phyloP scores from a whole-genome alignment of 1,140 invertebrate species.

The Drosophila sproati region DNA sequence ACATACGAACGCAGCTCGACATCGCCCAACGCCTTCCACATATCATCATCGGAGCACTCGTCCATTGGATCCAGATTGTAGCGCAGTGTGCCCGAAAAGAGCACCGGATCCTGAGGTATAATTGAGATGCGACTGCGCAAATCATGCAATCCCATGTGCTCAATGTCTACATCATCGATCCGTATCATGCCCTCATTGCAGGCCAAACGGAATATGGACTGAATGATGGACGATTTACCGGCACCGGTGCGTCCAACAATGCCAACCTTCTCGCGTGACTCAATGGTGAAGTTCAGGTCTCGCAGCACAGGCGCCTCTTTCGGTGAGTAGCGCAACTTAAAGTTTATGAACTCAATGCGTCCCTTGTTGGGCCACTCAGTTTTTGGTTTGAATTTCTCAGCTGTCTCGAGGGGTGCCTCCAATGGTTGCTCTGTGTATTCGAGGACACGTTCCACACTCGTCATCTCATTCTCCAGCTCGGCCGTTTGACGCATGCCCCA shows the following conservation, averaged over 20 bases:
- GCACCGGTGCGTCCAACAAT: constrained; percentile 95
- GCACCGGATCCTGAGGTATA: constrained; percentile 92
- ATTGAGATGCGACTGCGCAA: constrained; percentile 90
- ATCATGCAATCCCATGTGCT: constrained; percentile 86
- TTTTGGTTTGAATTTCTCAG: constrained; percentile 85
- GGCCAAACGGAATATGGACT: constrained; percentile 91
- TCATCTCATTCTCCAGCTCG: constrained; percentile 94
- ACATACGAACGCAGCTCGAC: constrained; percentile 90
- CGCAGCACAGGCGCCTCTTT: constrained; percentile 87
- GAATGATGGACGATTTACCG: constrained; percentile 95
- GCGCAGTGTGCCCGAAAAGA: constrained; percentile 91
- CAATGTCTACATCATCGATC: constrained; percentile 87
- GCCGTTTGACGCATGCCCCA: constrained; percentile 95
- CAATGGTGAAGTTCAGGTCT: constrained; percentile 88
- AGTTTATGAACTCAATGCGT: constrained; percentile 88
- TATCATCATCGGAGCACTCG: constrained; percentile 89
- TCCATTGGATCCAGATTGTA: constrained; percentile 93
- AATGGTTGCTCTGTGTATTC: constrained; percentile 88
- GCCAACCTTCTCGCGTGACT: constrained; percentile 91
- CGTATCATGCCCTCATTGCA: constrained; percentile 87
- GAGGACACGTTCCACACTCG: constrained; percentile 90
- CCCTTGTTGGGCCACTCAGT: constrained; percentile 91
- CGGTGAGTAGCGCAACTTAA: constrained; percentile 85
- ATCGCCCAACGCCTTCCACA: constrained; percentile 94
- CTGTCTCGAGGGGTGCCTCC: constrained; percentile 86